Evolutionary conservation across 2,888 invertebrate genomes (phyloP).

Genomic region (Allophyes oxyacanthae): DNA sequence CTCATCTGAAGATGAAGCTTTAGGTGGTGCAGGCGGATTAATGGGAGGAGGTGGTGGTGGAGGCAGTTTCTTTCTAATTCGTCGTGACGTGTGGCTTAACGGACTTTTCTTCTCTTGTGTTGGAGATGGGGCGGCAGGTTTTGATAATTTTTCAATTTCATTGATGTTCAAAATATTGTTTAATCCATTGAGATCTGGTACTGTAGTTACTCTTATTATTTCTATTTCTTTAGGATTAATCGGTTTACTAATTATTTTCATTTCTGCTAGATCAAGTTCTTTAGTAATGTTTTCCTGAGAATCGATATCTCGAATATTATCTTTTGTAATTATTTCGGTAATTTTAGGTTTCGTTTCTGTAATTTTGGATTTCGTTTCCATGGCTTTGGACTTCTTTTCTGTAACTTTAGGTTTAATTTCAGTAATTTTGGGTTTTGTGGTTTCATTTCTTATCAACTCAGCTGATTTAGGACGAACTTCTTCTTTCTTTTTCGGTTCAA

Average conservation of each 20-base stretch:
- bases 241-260: conserved; percentile 44
- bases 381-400: conserved; percentile 39
- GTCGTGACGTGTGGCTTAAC: conserved; percentile 73
- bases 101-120: conserved; percentile 71
- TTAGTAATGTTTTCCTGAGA: conserved; percentile 48
- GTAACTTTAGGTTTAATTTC: conserved; percentile 41
- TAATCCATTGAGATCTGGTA: conserved; percentile 42
- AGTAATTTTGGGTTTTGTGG: conserved; percentile 38
- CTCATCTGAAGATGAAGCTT: conserved; percentile 52
- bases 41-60: conserved; percentile 83
- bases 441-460: conserved; percentile 59
- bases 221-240: conserved; percentile 51
- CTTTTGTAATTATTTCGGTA: conserved; percentile 38
- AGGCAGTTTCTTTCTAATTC: conserved; percentile 81
- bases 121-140: conserved; percentile 45
- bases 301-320: conserved; percentile 31
- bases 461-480: conserved; percentile 55
- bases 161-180: conserved; percentile 31
- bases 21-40: conserved; percentile 53
- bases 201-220: conserved; percentile 44
- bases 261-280: conserved; percentile 40
- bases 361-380: conserved; percentile 47
- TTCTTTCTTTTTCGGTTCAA: conserved; percentile 71
- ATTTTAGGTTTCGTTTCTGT: conserved; percentile 41
- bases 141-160: conserved; percentile 29